Conservation (phyloP, 23 tunicate species). For the Corella eumyota region DNA sequence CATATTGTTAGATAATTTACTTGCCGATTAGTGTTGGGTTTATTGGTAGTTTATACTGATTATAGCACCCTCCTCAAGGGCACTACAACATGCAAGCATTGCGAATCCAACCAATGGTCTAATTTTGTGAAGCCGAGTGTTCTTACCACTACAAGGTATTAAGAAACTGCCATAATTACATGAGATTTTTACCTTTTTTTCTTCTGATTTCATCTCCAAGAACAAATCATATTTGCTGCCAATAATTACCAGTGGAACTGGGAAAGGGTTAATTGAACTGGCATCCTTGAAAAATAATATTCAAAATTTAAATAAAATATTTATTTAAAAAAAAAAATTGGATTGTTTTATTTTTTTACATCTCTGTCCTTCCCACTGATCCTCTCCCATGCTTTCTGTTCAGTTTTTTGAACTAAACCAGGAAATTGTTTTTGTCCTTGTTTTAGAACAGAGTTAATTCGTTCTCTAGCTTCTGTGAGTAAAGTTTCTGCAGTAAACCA, state of each 20-base stretch:
- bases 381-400: constrained; percentile 38
- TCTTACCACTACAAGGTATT: too few species aligned
- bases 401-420: constrained; percentile 24
- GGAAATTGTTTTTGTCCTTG: constrained; percentile 33
- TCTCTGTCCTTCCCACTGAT: constrained; percentile 64
- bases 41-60: too few species aligned
- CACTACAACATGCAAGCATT: too few species aligned
- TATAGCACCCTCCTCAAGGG: too few species aligned
- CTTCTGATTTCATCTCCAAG: constrained; percentile 56
- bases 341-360: constrained; percentile 27
- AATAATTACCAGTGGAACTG: constrained; percentile 74
- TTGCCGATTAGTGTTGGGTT: too few species aligned
- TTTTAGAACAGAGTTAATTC: constrained; percentile 32
- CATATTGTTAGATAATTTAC: too few species aligned
- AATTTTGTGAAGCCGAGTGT: too few species aligned
- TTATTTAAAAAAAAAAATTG: neutral
- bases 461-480: constrained; percentile 32
- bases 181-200: constrained; percentile 73
- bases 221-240: constrained; percentile 84
- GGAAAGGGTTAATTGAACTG: constrained; percentile 61
- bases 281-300: constrained; percentile 40
- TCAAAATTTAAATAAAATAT: neutral
- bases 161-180: too few species aligned
- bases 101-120: too few species aligned
- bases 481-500: constrained; percentile 75